Conservation (phyloP, 2,888 invertebrate genomes). For the Heliconius aoede region DNA sequence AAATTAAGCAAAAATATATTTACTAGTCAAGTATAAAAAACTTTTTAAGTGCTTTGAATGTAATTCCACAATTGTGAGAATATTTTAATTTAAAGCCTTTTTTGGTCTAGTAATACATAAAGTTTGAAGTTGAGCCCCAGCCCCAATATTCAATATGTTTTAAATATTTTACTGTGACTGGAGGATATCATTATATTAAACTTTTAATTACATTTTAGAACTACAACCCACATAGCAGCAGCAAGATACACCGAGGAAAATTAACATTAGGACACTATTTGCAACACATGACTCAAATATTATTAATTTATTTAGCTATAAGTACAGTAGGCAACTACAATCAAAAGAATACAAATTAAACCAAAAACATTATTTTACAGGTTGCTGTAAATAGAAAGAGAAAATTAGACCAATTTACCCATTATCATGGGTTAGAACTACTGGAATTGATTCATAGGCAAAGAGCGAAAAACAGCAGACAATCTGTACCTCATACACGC, state of each 20-base stretch:
- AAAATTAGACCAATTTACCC: constrained; percentile 92
- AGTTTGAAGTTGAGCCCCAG: not conserved
- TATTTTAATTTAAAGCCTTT: not conserved
- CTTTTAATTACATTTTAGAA: not conserved
- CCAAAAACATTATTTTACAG: constrained; percentile 58
- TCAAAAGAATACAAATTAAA: not conserved
- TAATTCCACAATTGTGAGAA: not conserved
- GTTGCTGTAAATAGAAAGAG: constrained; percentile 93
- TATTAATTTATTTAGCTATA: no score
- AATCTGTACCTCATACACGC: constrained; percentile 73
- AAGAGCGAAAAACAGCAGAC: constrained; percentile 79
- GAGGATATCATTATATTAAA: no score
- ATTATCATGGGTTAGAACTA: constrained; percentile 90
- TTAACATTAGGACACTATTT: no score
- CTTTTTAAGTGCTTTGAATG: not conserved
- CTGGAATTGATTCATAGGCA: constrained; percentile 86
- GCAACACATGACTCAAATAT: no score
- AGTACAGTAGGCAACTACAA: no score
- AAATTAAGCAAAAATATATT: not conserved
- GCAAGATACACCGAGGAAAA: no score
- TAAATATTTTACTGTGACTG: not conserved
- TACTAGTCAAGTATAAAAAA: not conserved
- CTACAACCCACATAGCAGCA: not conserved
- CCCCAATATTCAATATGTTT: not conserved
- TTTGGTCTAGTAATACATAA: not conserved